phyloP scores from a whole-genome alignment of 2,888 invertebrate species.

The Mythimna vitellina region DNA sequence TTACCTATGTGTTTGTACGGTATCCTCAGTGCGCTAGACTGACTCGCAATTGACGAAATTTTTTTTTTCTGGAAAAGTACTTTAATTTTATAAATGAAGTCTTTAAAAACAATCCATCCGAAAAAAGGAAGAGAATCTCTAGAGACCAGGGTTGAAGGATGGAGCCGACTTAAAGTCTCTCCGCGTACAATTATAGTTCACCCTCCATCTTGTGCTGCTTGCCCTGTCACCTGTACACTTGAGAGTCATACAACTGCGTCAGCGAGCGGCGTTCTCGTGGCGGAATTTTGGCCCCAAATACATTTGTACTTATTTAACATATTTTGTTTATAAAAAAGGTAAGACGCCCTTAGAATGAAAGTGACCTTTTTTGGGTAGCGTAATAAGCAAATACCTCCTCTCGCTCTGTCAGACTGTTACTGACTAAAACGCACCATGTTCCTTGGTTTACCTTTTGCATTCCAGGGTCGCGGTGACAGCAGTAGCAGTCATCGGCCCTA shows the following conservation, averaged over 20 bases:
- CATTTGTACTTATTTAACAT: not conserved
- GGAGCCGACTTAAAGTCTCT: not conserved
- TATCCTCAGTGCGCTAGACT: too few relatives aligned
- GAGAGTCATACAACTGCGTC: not conserved
- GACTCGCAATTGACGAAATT: too few relatives aligned
- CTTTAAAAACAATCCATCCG: not conserved
- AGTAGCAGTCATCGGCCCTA: too few relatives aligned
- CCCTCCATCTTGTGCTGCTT: not conserved
- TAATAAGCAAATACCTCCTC: too few relatives aligned
- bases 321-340: too few relatives aligned
- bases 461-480: too few relatives aligned
- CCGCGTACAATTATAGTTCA: not conserved
- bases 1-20: too few relatives aligned
- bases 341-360: too few relatives aligned
- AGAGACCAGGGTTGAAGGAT: not conserved
- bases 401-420: too few relatives aligned
- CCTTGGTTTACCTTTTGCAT: too few relatives aligned
- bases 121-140: not conserved
- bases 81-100: not conserved
- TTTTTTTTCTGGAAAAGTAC: not conserved
- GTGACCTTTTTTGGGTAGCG: too few relatives aligned
- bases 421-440: too few relatives aligned
- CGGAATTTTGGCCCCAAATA: not conserved
- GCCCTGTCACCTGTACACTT: not conserved
- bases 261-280: not conserved